Evolutionary conservation across 2,888 invertebrate genomes (phyloP), one percentile per base, ranked within the genome.

Genomic region (Thelaira solivaga): DNA sequence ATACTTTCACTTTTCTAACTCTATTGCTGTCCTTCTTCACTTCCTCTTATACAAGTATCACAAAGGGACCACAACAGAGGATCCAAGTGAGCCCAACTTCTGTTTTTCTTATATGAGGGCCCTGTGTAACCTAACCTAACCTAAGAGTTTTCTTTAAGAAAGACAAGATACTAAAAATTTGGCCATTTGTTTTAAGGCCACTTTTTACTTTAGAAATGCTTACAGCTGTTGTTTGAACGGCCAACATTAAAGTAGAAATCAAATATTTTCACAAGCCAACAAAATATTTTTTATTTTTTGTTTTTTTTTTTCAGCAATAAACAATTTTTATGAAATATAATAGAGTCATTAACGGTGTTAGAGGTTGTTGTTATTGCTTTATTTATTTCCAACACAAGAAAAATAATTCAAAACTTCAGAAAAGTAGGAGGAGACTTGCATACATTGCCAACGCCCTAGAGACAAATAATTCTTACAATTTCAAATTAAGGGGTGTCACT

Each of bases 381-480:
- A 39, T 67, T 47, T 61, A 36, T 34, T 36, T 36, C 22, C 41
- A 61, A 18, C 26, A 29, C 22, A 20, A 31, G 45, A 47, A 39
- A 68, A 76, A 59, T 31, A 55, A 57, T 41, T 61, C 7, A 49
- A 39, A 47, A 59, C 8, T 18, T 34, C 72, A 64, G 26, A 62
- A 75, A 71, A 69, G 59, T 64, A 31, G 74, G 69, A 65, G 78
- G 57, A 68, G 55, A 61, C 62, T 45, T 62, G 61, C 55, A 68
- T 61, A 65, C 45, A 55, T 59, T 72, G 73, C 72, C 67, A 72
- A 77, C 76, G 69, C 79, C 76, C 79, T 43, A 51, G 80, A 69
- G 80, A 68, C 76, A 76, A 76, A 80, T 78, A 79, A 80, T 74
- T 79, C 74, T 64, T 76, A 39, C 43, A 31, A 65, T 22, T 74